Base-by-base conservation (phyloP, 1,140 invertebrate species). In the Pseudomyrmex dendroicus region DNA sequence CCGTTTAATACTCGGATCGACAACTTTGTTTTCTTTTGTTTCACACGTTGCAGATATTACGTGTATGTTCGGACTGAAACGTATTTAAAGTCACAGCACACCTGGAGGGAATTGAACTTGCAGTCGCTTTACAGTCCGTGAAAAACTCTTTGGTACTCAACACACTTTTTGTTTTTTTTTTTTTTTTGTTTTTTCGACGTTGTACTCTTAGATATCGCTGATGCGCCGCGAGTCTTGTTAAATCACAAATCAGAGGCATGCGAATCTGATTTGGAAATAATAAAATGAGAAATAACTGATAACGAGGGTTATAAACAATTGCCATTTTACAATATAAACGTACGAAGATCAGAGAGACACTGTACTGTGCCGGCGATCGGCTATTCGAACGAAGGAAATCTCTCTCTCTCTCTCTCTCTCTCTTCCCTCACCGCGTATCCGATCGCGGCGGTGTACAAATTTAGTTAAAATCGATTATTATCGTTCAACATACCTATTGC, bases 121-220 rank as follows among this genome's bases (percentile, higher is more conserved):
- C 22, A 67, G n/a, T 66, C 46, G 78, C 56, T 76, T 73, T 67
- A 61, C 54, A 56, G n/a, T 86, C 67, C 63, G 72, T 84, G 57
- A 78, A 35, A 35, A 35, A 46, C 62, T 86, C 74, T 86, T 86
- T 86, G 85, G 83, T 84, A 86, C 46, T 68, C 72, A 62, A 68
- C 70, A 82, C 63, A 35, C 35, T 35, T 35, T 5, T 35, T 35
- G 35, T 35, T 35, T 35, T 5, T 5, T 35, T 35, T 35, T 35
- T 5, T 5, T 35, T 35, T 7, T 35, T 35, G 4, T 7, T 35
- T 86, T 86, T 86, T 72, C 76, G 64, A 64, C 61, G 44, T 68
- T 72, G 52, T 86, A 86, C 85, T 86, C 85, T 86, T 86, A 86
- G 82, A 86, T 72, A 76, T 20, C 52, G 61, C 59, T 78, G 64